Conservation (phyloP, 1,140 invertebrate species). For the Eciton burchellii region DNA sequence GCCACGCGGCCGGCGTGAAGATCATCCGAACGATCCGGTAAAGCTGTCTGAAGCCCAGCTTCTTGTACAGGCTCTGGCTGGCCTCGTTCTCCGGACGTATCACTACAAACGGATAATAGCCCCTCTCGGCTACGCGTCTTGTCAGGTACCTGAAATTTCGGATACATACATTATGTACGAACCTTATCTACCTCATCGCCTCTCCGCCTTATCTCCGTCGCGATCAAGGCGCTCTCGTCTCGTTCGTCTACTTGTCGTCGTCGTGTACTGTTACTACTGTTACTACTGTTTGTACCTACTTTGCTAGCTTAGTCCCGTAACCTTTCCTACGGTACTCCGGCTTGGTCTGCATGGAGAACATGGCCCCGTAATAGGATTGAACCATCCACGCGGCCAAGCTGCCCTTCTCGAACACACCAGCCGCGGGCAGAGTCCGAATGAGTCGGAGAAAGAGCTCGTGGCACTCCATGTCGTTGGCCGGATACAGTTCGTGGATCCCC, state of each 20-base stretch:
- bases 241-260: too few relatives aligned
- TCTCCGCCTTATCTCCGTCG: too few relatives aligned
- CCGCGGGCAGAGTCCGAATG: conserved; percentile 90
- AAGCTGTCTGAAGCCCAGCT: conserved; percentile 91
- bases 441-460: conserved; percentile 92
- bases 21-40: conserved; percentile 92
- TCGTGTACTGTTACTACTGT: too few relatives aligned
- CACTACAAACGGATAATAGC: conserved; percentile 93
- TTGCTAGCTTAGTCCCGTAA: conserved; percentile 84
- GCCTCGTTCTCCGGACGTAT: conserved; percentile 94
- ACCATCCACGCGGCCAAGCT: conserved; percentile 94
- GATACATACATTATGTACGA: background rate
- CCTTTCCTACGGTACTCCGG: conserved; percentile 93
- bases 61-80: conserved; percentile 91
- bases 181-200: too few relatives aligned
- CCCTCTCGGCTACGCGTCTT: conserved; percentile 89
- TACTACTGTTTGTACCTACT: too few relatives aligned
- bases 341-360: conserved; percentile 96
- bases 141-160: conserved; percentile 85
- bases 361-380: conserved; percentile 94
- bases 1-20: conserved; percentile 87
- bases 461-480: conserved; percentile 93
- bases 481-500: conserved; percentile 93
- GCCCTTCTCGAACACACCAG: conserved; percentile 90
- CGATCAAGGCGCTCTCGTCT: too few relatives aligned